Percentiles rank a stretch among this genome's conserved stretches.
Evolutionary conservation across 2,797 vertebrate species (phyloP).

Genomic region (Alca torda): DNA sequence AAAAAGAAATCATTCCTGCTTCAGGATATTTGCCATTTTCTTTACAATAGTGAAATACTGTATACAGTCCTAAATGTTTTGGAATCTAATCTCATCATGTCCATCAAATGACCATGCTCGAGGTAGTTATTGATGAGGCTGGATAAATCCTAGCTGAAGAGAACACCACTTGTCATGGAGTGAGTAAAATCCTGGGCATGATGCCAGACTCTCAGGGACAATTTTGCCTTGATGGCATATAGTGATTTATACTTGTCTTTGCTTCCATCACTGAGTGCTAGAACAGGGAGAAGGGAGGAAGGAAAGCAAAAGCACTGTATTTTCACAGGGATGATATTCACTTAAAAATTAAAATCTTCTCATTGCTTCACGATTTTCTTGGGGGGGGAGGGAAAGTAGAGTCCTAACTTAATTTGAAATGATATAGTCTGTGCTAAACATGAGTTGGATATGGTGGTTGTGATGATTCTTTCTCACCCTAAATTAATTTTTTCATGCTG

Average conservation of each 20-base stretch:
- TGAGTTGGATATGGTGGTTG: not conserved
- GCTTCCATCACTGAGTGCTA: not conserved
- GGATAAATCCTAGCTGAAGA: constrained; percentile 57
- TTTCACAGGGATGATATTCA: not conserved
- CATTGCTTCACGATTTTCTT: not conserved
- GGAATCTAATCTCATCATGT: constrained; percentile 36
- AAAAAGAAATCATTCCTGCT: constrained; percentile 19
- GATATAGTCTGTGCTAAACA: not conserved
- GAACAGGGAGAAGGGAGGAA: not conserved
- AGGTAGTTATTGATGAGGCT: constrained; percentile 62
- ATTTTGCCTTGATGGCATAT: constrained; percentile 45
- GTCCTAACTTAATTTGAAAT: not conserved
- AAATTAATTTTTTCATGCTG: not conserved
- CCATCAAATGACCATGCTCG: constrained; percentile 55
- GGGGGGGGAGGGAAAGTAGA: not conserved
- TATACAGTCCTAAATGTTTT: constrained; percentile 27
- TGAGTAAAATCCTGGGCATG: constrained; percentile 51
- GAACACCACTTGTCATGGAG: constrained; percentile 53
- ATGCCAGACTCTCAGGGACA: constrained; percentile 62
- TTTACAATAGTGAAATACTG: not conserved
- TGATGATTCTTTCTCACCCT: not conserved
- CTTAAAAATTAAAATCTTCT: not conserved
- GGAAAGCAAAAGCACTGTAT: not conserved
- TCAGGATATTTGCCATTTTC: constrained; percentile 26
- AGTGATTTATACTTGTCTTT: constrained; percentile 60